Evolutionary conservation across 2,113 vertebrate genomes (phyloP).

Genomic region (Diphyllodes magnificus): DNA sequence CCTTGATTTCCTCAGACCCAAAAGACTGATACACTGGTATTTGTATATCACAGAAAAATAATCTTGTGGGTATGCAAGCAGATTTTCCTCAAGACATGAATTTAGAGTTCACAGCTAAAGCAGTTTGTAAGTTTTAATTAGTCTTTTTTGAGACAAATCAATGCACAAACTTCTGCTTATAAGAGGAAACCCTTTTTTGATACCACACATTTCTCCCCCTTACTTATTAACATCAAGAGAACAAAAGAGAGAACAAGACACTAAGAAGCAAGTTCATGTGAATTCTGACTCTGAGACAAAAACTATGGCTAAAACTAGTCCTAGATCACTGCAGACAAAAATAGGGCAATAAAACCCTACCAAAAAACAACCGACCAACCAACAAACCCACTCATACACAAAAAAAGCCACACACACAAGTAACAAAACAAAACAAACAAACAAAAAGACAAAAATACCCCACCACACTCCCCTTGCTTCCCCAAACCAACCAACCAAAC

Average conservation of each 20-base stretch:
- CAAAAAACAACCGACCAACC: background rate
- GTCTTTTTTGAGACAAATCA: background rate
- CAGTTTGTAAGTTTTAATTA: slow-evolving; percentile 33
- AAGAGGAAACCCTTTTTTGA: background rate
- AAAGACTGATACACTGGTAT: background rate
- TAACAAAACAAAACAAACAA: background rate
- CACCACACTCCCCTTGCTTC: fast-evolving
- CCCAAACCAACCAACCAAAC: background rate
- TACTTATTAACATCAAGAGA: background rate
- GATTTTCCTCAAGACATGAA: background rate
- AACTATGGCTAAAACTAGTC: background rate
- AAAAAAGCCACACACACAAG: background rate
- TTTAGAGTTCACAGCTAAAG: background rate
- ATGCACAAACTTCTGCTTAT: background rate
- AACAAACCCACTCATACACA: no score
- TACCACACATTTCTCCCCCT: background rate
- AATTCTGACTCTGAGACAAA: background rate
- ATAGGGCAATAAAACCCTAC: fast-evolving
- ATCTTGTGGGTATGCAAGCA: background rate
- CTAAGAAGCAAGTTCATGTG: background rate
- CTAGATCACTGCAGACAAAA: background rate
- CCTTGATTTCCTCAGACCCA: background rate
- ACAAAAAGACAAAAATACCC: background rate
- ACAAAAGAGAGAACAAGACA: background rate
- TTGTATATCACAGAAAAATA: background rate